These are phyloP conservation scores for Montifringilla adamsi DNA, from an alignment of 2,113 vertebrate genomes.

Conservation along the genomic window DNA sequence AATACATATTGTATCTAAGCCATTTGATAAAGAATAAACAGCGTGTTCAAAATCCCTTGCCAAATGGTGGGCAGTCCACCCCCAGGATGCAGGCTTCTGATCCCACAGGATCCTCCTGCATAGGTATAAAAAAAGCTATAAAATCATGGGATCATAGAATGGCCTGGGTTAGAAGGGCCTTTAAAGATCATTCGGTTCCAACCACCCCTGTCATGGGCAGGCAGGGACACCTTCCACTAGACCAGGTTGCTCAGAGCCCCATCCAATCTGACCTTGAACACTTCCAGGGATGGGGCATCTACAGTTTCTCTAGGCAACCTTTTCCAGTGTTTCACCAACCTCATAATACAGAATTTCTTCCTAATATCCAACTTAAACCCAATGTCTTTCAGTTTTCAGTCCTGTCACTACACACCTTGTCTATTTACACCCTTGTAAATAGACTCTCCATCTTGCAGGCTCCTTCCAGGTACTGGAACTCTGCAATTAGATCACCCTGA, in stretches of 20 bases:
- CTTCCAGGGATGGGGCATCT: background rate
- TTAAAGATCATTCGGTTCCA: background rate
- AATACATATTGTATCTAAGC: background rate
- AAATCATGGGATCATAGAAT: background rate
- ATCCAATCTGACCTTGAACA: background rate
- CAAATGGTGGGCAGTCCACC: background rate
- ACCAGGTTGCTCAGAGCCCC: background rate
- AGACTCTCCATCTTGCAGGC: background rate
- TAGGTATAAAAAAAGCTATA: background rate
- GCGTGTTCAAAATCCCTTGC: background rate
- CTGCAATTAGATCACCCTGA: background rate
- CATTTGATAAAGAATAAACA: background rate
- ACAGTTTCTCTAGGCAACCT: background rate
- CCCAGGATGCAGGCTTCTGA: background rate
- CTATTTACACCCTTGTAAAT: background rate
- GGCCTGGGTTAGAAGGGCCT: background rate
- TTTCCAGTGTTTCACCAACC: background rate
- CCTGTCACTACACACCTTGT: background rate
- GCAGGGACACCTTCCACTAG: background rate
- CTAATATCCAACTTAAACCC: background rate
- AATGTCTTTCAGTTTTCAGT: background rate
- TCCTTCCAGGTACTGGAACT: background rate
- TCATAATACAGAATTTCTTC: background rate
- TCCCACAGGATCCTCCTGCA: background rate
- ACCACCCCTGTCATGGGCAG: background rate